phyloP scores from a whole-genome alignment of 2,113 vertebrate species.

The Tylochromis polylepis region DNA sequence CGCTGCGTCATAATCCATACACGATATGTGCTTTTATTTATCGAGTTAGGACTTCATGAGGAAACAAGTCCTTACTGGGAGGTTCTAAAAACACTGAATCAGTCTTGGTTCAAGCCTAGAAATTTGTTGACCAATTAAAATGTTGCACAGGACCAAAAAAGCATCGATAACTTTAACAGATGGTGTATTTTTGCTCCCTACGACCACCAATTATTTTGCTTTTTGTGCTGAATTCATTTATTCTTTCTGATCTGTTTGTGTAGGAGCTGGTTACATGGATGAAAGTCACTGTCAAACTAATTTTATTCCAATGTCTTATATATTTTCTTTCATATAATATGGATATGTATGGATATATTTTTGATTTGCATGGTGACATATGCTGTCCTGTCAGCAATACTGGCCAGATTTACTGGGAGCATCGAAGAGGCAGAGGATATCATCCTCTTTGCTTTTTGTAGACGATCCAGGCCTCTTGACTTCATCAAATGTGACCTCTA shows the following conservation, averaged over 20 bases:
- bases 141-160: accelerated
- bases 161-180: neutral
- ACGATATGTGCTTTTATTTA: neutral
- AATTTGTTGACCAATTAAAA: neutral
- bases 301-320: neutral
- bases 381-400: neutral
- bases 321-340: neutral
- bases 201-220: neutral
- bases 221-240: neutral
- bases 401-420: neutral
- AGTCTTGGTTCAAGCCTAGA: accelerated
- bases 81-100: neutral
- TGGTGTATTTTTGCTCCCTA: neutral
- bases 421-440: neutral
- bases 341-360: neutral
- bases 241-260: accelerated
- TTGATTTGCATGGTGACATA: neutral
- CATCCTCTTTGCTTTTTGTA: neutral
- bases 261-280: neutral
- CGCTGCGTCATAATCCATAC: neutral
- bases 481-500: neutral
- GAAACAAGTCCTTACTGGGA: neutral
- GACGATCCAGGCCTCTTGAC: neutral
- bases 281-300: neutral
- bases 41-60: neutral